Percentiles rank a stretch among this genome's conserved stretches.
Conservation (phyloP, 2,888 invertebrate species). For the Homarus gammarus region DNA sequence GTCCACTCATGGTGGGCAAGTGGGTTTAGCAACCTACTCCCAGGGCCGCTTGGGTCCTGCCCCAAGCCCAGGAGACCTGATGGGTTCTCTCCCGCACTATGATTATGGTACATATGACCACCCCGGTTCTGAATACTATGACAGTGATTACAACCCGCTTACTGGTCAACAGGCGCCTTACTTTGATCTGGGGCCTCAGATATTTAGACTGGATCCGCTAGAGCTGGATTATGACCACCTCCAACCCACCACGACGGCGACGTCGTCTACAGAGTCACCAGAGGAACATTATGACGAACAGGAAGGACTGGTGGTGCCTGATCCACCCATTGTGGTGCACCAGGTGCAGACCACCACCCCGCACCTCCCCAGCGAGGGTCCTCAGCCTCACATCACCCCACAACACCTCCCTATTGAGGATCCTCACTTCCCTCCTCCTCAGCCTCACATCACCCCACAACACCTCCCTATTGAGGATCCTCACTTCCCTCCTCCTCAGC, state of each 20-base stretch:
- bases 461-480: background rate
- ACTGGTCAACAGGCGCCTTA: slow-evolving; percentile 17
- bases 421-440: background rate
- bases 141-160: background rate
- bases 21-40: slow-evolving; percentile 53
- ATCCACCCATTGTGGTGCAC: slow-evolving; percentile 12
- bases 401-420: background rate
- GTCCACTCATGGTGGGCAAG: slow-evolving; percentile 15
- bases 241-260: slow-evolving; percentile 2
- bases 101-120: slow-evolving; percentile 18
- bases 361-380: background rate
- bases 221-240: slow-evolving; percentile 8
- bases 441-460: background rate
- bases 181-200: slow-evolving; percentile 39
- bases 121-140: slow-evolving; percentile 24
- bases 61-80: slow-evolving; percentile 45
- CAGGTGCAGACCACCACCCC: slow-evolving; percentile 15
- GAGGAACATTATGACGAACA: background rate
- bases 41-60: slow-evolving; percentile 40
- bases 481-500: background rate
- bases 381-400: background rate
- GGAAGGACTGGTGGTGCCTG: background rate
- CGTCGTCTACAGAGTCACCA: background rate
- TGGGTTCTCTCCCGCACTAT: background rate
- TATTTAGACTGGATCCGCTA: slow-evolving; percentile 21